Evolutionary conservation across 2,113 vertebrate genomes (phyloP).

Genomic region (Plecturocebus donacophilus): DNA sequence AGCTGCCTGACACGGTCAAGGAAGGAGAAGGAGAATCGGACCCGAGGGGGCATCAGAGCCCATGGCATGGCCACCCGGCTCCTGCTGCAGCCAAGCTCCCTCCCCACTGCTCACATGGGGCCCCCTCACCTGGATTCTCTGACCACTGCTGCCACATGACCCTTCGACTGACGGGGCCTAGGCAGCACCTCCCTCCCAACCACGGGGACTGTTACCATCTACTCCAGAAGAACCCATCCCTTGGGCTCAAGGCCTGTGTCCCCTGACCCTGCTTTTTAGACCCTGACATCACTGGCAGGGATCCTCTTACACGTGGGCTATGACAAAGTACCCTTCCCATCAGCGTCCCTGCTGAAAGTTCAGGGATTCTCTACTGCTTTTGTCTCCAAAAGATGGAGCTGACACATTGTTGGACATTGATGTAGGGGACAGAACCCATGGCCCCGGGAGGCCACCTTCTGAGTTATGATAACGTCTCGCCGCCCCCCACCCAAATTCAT

Average conservation of each 20-base stretch:
- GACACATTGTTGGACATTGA: rapidly evolving
- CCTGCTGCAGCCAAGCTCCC: background rate
- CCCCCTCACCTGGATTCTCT: background rate
- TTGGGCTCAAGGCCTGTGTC: background rate
- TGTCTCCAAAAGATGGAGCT: background rate
- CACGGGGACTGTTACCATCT: background rate
- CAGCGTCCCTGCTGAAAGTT: no score
- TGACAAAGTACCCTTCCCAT: background rate
- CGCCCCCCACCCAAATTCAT: rapidly evolving
- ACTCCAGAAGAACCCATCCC: background rate
- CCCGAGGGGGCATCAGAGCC: rapidly evolving
- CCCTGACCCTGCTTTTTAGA: background rate
- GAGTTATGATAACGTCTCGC: background rate
- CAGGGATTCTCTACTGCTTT: background rate
- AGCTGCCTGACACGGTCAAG: background rate
- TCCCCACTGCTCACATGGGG: background rate
- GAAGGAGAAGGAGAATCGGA: background rate
- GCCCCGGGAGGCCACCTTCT: rapidly evolving
- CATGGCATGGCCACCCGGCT: rapidly evolving
- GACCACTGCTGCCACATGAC: background rate
- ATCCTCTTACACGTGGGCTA: background rate
- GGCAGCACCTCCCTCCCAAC: background rate
- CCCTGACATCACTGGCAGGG: background rate
- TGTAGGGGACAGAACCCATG: rapidly evolving
- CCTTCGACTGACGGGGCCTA: background rate